Evolutionary conservation across 2,113 vertebrate species (phyloP), one percentile per base, ranked within the genome.

Genomic region (Zootoca vivipara): DNA sequence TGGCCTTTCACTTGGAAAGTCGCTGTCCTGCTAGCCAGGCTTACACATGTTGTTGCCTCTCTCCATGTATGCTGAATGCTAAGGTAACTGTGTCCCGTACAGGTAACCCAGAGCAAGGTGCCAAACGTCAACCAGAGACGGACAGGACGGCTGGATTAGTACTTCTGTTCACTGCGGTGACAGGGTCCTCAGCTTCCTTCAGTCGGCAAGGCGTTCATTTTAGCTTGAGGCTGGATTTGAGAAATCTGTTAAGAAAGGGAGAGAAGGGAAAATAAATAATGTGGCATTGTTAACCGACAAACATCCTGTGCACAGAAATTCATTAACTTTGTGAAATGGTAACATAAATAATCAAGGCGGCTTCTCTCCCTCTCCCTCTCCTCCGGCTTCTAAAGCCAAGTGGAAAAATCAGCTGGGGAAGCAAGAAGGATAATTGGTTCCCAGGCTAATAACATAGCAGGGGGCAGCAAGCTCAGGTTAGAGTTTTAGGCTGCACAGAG

Each of bases 31-130:
- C 97, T 96, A 97, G 93, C 96, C 96, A 95, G 91, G 93, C 86
- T 94, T 96, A 93, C 95, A 95, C 94, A 96, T 95, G 94, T 93
- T 95, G 93, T 94, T 96, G 94, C 89, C 94, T 95, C 97, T 95
- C 93, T 98, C 97, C 98, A 97, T 97, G 87, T 92, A 93, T 89
- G 83, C 80, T 87, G 77, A 87, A 93, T 85, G 78, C 87, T 84
- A 86, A 82, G 93, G 74, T 1, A 89, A 80, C 33, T 16, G 93
- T 92, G 92, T 94, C 86, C 94, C 56, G 95, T 93, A 89, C 88
- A 93, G 94, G 94, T 94, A 95, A 96, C 93, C 91, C 96, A 94
- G 87, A 73, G 95, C 93, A 93, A 95, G 89, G 91, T 91, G 88
- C 79, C 81, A 67, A 89, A 42, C 2, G 65, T 87, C 7, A 22